Evolutionary conservation across 2,113 vertebrate genomes (phyloP).

Genomic region (Calidris pygmaea): DNA sequence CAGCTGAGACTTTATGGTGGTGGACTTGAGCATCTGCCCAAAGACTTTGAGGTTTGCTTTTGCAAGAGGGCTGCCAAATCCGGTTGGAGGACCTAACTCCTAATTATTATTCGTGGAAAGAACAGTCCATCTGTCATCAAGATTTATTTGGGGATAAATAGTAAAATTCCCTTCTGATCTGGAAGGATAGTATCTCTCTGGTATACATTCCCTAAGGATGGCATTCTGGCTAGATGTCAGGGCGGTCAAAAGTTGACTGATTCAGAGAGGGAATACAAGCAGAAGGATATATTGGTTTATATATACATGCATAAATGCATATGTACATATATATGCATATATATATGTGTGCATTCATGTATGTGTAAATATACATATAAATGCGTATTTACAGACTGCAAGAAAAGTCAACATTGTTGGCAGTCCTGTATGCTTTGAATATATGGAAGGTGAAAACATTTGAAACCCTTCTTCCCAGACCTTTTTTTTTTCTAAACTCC

Average conservation of each 20-base stretch:
- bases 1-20: not conserved
- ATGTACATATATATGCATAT: not conserved
- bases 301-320: no score
- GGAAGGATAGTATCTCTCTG: not conserved
- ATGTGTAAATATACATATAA: not conserved
- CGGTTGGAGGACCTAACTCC: not conserved
- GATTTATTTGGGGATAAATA: constrained; percentile 12
- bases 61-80: not conserved
- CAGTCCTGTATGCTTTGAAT: not conserved
- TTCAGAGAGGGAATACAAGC: not conserved
- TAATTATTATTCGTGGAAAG: constrained; percentile 4
- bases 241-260: not conserved
- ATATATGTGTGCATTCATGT: not conserved
- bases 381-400: not conserved
- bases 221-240: not conserved
- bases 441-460: not conserved
- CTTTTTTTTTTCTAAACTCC: not conserved
- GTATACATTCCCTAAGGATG: not conserved
- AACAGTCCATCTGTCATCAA: constrained; percentile 14
- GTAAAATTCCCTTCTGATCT: constrained; percentile 10
- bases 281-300: not conserved
- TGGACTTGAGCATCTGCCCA: not conserved
- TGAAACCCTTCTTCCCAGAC: not conserved
- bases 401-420: not conserved
- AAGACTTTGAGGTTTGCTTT: not conserved